Evolutionary conservation across 37 sponge, comb jelly and placozoan genomes (phyloP).

Genomic region (Ephydatia muelleri): DNA sequence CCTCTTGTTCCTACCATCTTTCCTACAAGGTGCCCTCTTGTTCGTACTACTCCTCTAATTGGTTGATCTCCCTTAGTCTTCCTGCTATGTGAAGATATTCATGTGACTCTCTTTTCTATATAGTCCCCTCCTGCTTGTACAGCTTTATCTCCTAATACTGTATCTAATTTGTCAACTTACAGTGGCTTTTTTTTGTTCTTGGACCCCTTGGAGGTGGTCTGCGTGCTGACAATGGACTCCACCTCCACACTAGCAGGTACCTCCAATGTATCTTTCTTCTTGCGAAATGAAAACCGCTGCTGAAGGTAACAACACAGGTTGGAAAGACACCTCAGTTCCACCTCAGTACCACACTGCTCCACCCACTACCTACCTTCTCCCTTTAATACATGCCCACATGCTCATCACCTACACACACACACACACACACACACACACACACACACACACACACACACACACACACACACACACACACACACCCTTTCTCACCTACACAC

Average conservation of each 20-base stretch:
- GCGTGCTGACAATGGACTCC: neutral
- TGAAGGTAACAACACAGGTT: neutral
- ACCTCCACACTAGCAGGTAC: neutral
- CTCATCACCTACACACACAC: neutral
- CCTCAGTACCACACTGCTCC: too few species aligned
- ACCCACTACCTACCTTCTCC: neutral
- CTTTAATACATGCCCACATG: neutral
- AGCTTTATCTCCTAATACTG: too few species aligned
- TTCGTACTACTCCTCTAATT: too few species aligned
- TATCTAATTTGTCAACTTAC: neutral
- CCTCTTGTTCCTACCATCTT: too few species aligned
- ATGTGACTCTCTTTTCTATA: neutral
- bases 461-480: slow-evolving; percentile 24
- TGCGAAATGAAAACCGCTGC: neutral
- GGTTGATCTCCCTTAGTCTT: too few species aligned
- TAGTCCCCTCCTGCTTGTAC: neutral
- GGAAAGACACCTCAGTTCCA: neutral
- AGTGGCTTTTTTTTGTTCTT: neutral
- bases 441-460: slow-evolving; percentile 6
- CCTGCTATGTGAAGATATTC: too few species aligned
- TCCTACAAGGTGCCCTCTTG: too few species aligned
- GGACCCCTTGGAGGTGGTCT: neutral
- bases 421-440: slow-evolving; percentile 6
- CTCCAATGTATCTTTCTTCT: neutral
- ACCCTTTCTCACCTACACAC: neutral